Base-by-base conservation (phyloP, 1,140 invertebrate genomes). In the Formica selysi region DNA sequence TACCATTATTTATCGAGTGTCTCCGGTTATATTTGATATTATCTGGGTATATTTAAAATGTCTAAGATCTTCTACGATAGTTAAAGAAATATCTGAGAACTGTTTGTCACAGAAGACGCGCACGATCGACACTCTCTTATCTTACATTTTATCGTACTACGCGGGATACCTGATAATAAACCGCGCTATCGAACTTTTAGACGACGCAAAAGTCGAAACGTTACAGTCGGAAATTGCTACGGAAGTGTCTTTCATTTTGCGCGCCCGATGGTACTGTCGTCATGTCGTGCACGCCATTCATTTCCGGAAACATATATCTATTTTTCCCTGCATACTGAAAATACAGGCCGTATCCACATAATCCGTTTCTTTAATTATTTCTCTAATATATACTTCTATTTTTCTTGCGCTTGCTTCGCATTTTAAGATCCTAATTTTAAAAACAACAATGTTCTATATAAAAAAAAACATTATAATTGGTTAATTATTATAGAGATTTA, bases 211-310 rank as follows among this genome's bases (percentile, higher is more conserved):
- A 74, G 64, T 83, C 67, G 78, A 85, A 85, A 74, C 65, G 71
- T 29, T 64, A 68, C 80, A 41, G 13, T 91, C 87, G 85, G 90
- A 91, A 91, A 91, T 91, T 91, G 68, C 85, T 29, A 87, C 80
- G 89, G 86, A 91, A 89, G 51, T 32, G 64, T 89, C 74, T 89
- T 87, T 89, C 89, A 87, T 87, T 87, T 87, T 83, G 67, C 51
- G 67, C 51, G 7, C 51, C 61, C 48, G 36, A 83, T 38, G 64
- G 48, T 36, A 44, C 54, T 65, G 61, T 81, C 44, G 73, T 48
- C 59, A 32, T 38, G 26, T 61, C 64, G 70, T 70, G 78, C 41
- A 59, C 36, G 80, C 38, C 51, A 81, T 87, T 90, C 76, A 87
- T 90, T 90, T 90, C 88, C 86, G 88, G 64, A 87, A 87, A 44